Conservation (phyloP, 2,888 invertebrate species). For the Chorisops tibialis region DNA sequence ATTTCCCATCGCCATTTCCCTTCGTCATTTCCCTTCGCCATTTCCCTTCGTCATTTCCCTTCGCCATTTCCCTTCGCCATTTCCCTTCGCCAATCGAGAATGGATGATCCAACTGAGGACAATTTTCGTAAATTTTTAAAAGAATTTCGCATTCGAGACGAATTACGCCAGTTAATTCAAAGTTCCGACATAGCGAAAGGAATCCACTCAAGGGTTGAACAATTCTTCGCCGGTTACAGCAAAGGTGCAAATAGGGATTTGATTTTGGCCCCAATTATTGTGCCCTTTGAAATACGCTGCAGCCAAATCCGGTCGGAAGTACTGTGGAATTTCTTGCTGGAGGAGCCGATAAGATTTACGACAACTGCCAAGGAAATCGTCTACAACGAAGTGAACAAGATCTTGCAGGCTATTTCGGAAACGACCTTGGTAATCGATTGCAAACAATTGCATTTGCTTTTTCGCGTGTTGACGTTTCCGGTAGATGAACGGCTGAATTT, state of each 20-base stretch:
- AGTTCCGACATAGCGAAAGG: neutral
- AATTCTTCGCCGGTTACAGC: constrained; percentile 9
- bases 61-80: too few species aligned
- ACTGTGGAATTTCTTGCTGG: constrained; percentile 10
- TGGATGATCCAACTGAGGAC: too few species aligned
- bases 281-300: constrained; percentile 5
- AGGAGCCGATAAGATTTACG: constrained; percentile 23
- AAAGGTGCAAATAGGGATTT: constrained; percentile 9
- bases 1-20: too few species aligned
- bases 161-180: neutral
- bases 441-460: constrained; percentile 26
- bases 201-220: constrained; percentile 2
- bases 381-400: neutral
- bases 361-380: constrained; percentile 1
- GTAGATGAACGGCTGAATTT: neutral
- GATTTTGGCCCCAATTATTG: constrained; percentile 11
- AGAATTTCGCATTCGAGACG: too few species aligned
- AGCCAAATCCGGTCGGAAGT: constrained; percentile 10
- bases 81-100: too few species aligned
- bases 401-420: neutral
- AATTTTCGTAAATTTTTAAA: too few species aligned
- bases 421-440: neutral
- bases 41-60: too few species aligned
- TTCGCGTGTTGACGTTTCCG: constrained; percentile 17
- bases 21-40: too few species aligned